phyloP scores from a whole-genome alignment of 1,140 invertebrate species.

The Pseudomyrmex sp. region DNA sequence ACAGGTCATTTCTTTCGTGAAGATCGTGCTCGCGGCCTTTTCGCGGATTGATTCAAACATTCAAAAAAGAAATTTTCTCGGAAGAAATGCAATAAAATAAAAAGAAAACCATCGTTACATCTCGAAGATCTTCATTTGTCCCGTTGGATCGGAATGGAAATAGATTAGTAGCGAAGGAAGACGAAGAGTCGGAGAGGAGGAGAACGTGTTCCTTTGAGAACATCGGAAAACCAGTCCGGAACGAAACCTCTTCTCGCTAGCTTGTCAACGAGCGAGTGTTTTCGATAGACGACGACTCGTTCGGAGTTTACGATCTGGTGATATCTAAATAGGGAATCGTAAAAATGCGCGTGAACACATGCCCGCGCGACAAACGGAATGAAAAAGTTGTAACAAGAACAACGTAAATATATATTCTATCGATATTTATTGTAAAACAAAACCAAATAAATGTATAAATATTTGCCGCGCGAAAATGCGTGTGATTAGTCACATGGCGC shows the following conservation, averaged over 20 bases:
- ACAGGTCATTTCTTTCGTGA: slow-evolving; percentile 27
- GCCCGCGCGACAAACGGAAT: neutral
- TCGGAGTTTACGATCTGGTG: slow-evolving; percentile 46
- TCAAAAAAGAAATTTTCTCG: slow-evolving; percentile 2
- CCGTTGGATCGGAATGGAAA: slow-evolving; percentile 1
- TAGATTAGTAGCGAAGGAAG: neutral
- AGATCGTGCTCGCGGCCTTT: neutral
- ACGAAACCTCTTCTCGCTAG: slow-evolving; percentile 54
- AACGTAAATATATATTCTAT: neutral
- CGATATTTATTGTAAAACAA: neutral
- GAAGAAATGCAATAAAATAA: slow-evolving; percentile 42
- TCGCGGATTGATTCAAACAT: slow-evolving; percentile 20
- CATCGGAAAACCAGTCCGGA: slow-evolving; percentile 70
- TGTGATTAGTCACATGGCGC: neutral
- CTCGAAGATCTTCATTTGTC: slow-evolving; percentile 48
- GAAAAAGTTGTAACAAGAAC: slow-evolving; percentile 2
- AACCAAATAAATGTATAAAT: neutral
- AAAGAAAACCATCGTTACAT: slow-evolving; percentile 18
- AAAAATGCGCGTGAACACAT: neutral
- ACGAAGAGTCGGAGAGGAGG: neutral
- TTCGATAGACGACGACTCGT: slow-evolving; percentile 42
- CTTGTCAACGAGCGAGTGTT: slow-evolving; percentile 20
- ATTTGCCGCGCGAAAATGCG: neutral
- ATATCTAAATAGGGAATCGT: neutral
- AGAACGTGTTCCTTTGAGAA: slow-evolving; percentile 49